Conservation (phyloP, 2,113 vertebrate genomes). For the Athene cunicularia region DNA sequence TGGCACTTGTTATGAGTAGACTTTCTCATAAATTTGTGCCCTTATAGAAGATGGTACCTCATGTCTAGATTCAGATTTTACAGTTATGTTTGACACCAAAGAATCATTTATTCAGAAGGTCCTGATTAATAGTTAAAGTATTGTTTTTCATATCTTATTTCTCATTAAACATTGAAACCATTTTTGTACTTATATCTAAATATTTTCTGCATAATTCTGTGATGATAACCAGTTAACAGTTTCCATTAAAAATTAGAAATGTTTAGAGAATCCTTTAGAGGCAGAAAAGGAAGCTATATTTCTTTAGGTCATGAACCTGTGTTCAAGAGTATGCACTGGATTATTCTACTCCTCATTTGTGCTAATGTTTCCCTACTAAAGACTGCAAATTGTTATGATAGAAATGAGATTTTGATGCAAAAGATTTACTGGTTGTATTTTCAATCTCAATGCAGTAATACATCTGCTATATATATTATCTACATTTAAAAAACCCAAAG, state of each 20-base stretch:
- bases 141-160: not conserved
- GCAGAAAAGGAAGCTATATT: not conserved
- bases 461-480: not conserved
- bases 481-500: not conserved
- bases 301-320: not conserved
- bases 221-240: not conserved
- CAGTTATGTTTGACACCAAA: not conserved
- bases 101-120: not conserved
- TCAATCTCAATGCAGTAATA: not conserved
- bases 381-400: not conserved
- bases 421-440: not conserved
- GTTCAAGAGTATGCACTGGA: not conserved
- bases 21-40: not conserved
- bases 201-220: not conserved
- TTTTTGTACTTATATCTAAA: not conserved
- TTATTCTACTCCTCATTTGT: not conserved
- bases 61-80: not conserved
- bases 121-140: not conserved
- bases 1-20: not conserved
- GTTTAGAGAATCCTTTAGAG: not conserved
- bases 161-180: not conserved
- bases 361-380: not conserved
- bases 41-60: not conserved
- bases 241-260: not conserved
- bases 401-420: not conserved